phyloP scores from a whole-genome alignment of 2,797 vertebrate species.

The Scomberomorus guttatus region DNA sequence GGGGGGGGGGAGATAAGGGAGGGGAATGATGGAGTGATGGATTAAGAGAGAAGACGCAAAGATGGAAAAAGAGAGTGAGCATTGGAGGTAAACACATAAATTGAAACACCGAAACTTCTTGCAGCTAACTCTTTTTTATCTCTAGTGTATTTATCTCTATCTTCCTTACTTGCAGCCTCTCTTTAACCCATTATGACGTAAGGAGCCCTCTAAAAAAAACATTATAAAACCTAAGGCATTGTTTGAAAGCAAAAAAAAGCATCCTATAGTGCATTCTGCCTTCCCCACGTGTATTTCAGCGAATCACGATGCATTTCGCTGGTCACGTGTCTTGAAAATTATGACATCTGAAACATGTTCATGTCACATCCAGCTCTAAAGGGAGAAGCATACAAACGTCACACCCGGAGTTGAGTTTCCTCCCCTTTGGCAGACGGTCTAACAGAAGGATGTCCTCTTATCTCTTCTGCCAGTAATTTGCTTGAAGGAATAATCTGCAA shows the following conservation, averaged over 20 bases:
- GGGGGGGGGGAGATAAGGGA: background rate
- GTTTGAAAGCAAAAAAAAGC: no score
- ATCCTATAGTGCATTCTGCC: no score
- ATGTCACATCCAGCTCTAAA: no score
- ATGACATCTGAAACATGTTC: no score
- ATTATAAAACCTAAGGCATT: no score
- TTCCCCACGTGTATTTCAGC: no score
- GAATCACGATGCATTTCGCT: no score
- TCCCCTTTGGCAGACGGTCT: constrained; percentile 29
- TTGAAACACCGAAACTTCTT: constrained; percentile 4
- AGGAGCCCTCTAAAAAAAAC: no score
- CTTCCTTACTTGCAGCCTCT: background rate
- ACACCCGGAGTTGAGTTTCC: no score
- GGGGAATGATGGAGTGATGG: constrained; percentile 4
- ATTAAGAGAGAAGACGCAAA: constrained; percentile 7
- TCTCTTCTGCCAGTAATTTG: constrained; percentile 36
- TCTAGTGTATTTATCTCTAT: background rate
- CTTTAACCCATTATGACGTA: background rate
- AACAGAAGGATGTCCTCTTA: constrained; percentile 36
- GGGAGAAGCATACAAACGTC: no score
- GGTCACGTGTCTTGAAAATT: no score
- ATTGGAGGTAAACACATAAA: background rate
- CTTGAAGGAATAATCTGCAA: constrained; percentile 30
- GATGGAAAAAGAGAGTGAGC: background rate
- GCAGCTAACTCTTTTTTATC: background rate